Percentiles rank a stretch among this genome's conserved stretches.
These are phyloP conservation scores for Microtus pennsylvanicus DNA, from an alignment of 2,113 vertebrate genomes.

Conservation along the genomic window DNA sequence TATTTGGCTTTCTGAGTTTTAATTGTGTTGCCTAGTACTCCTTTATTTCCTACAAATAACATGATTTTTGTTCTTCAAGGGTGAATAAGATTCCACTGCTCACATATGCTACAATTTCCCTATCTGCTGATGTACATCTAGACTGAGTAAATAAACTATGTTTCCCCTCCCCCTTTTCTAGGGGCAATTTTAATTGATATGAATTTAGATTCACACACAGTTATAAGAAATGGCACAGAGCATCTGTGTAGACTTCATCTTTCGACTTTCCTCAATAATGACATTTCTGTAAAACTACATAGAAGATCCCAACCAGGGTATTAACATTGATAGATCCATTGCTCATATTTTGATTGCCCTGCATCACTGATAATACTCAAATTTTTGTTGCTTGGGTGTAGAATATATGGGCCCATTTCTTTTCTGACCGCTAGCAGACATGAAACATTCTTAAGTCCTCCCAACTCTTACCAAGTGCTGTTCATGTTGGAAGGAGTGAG, in stretches of 20 bases:
- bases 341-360: neutral
- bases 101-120: neutral
- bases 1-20: neutral
- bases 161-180: neutral
- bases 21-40: neutral
- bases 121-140: neutral
- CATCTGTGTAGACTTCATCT: neutral
- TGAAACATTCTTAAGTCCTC: neutral
- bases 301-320: neutral
- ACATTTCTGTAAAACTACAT: neutral
- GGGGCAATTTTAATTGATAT: constrained; percentile 28
- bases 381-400: constrained; percentile 15
- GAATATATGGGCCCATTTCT: neutral
- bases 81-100: neutral
- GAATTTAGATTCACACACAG: neutral
- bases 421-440: neutral
- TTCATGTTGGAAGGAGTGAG: neutral
- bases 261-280: neutral
- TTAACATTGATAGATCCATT: neutral
- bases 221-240: neutral
- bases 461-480: neutral
- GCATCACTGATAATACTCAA: too few species aligned
- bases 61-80: neutral
- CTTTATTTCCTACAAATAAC: neutral
- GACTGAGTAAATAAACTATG: neutral